Percentiles rank a stretch among this genome's conserved stretches.
These are phyloP conservation scores for Reinhardtius hippoglossoides DNA, from an alignment of 2,113 vertebrate species.

Conservation along the genomic window DNA sequence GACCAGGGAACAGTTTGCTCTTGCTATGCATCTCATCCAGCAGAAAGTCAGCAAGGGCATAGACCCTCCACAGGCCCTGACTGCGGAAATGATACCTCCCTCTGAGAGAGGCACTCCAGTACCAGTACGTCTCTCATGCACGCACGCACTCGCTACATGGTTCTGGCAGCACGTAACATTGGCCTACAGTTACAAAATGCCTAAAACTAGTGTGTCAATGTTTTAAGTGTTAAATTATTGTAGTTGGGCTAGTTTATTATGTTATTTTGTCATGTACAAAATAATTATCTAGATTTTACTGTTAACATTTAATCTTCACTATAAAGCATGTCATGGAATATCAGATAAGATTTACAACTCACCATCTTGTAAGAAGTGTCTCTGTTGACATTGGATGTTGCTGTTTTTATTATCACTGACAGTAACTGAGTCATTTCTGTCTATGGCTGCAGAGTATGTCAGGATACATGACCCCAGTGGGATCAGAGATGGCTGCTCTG, in stretches of 20 bases:
- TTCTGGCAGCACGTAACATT: too few species aligned
- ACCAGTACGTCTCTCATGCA: conserved; percentile 80
- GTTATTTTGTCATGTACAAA: neutral
- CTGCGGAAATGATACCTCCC: conserved; percentile 95
- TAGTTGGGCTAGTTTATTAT: too few species aligned
- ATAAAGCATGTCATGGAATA: neutral
- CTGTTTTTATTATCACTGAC: neutral
- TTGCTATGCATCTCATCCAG: conserved; percentile 97
- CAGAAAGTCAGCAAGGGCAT: conserved; percentile 97
- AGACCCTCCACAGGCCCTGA: conserved; percentile 92
- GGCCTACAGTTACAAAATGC: too few species aligned
- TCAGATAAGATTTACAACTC: neutral
- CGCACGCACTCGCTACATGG: neutral
- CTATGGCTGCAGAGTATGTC: conserved; percentile 85
- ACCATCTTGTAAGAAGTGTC: neutral
- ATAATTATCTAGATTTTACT: too few species aligned
- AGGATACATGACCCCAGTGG: conserved; percentile 91
- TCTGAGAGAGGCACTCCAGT: conserved; percentile 90
- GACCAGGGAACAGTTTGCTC: conserved; percentile 93
- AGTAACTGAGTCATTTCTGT: neutral
- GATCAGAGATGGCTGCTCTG: conserved; percentile 88
- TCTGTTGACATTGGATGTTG: neutral
- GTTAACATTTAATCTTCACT: too few species aligned
- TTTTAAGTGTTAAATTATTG: too few species aligned
- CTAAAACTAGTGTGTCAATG: too few species aligned